Base-by-base conservation (phyloP, 2,113 vertebrate species). In the Zapornia atra region DNA sequence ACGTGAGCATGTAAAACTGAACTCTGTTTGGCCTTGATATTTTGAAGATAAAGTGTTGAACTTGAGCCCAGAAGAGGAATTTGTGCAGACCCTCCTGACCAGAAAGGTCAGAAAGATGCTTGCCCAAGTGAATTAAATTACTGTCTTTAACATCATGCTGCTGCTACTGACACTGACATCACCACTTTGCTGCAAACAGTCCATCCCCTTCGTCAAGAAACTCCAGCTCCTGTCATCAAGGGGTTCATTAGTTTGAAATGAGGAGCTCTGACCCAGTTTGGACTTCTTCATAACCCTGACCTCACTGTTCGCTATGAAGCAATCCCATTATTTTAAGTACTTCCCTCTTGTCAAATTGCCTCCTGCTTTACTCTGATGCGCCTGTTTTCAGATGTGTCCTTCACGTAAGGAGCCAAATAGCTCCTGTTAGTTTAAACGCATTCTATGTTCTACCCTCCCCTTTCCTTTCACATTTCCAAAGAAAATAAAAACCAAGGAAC, bases 51-150 rank as follows among this genome's bases (percentile, higher is more conserved):
- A 94, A 81, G 44, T 82, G 61, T 14, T 94, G 93, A 94, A 93
- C 89, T 94, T 88, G 64, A 97, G 83, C 77, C 25, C 72, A 85
- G 65, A 84, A 72, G 29, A 90, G 34, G 51, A 79, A 79, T 90
- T 86, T 87, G 20, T 83, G 33, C n/a, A 91, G 91, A 86, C 33
- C n/a, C 8, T 69, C 50, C 73, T 77, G 81, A 81, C 31, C 31
- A 77, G 66, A 90, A 93, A 89, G 73, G 77, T 92, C n/a, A n/a
- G 88, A 46, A 77, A 89, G 36, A 63, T 0, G 1, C 65, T 96
- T 91, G 70, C 77, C 66, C 59, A 34, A 78, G 22, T 72, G 90
- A 97, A 95, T 94, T 95, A 95, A 96, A 96, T 94, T 79, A 85
- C 50, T 1, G 7, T 84, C 53, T 94, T 95, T 94, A 94, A 94